phyloP scores from a whole-genome alignment of 2,888 invertebrate genomes.

The Busseola fusca region DNA sequence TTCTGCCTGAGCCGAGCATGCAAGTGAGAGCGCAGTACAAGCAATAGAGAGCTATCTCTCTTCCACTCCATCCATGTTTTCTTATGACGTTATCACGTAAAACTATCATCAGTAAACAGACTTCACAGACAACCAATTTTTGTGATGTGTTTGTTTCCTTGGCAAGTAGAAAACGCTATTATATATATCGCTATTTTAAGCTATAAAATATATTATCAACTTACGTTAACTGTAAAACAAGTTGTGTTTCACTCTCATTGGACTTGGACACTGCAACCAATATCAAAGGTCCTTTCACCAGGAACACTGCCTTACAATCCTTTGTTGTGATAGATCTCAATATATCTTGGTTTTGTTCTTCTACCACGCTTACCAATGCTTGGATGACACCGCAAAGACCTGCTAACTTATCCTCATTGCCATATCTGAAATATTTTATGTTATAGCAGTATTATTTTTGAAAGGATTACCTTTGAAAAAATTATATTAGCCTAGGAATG shows the following conservation, averaged over 20 bases:
- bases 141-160: neutral
- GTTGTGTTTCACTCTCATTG: constrained; percentile 94
- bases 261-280: constrained; percentile 96
- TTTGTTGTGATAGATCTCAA: constrained; percentile 96
- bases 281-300: constrained; percentile 96
- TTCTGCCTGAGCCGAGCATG: no score
- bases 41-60: no score
- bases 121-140: no score
- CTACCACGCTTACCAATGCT: constrained; percentile 96
- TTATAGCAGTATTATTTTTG: neutral
- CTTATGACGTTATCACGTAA: no score
- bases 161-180: neutral
- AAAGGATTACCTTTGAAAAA: neutral
- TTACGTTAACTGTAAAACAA: constrained; percentile 95
- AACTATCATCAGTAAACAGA: no score
- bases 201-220: constrained; percentile 68
- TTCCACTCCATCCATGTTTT: no score
- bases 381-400: constrained; percentile 98
- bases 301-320: constrained; percentile 96
- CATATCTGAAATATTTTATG: constrained; percentile 90
- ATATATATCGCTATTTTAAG: neutral
- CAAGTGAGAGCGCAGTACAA: no score
- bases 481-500: no score
- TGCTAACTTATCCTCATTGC: constrained; percentile 97
- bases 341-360: constrained; percentile 94